A percentile compares a stretch with the other conserved stretches of the same genome.
phyloP scores from a whole-genome alignment of 2,797 vertebrate species.

The Pterois miles region DNA sequence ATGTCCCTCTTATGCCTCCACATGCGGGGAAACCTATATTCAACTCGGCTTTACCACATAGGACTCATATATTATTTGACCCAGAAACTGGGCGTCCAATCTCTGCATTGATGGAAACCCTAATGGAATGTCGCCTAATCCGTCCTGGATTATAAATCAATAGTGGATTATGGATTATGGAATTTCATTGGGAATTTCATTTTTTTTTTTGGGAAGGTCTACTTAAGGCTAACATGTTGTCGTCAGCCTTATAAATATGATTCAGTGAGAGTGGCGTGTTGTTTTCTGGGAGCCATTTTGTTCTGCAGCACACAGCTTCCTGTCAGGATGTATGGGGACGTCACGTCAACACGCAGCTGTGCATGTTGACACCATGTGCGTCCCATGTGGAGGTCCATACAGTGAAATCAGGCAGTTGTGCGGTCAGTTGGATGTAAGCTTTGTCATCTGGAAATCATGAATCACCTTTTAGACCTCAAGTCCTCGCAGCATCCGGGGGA shows the following conservation, averaged over 20 bases:
- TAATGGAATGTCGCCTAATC: slow-evolving; percentile 66
- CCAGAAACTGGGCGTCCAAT: slow-evolving; percentile 62
- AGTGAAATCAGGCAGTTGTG: slow-evolving; percentile 22
- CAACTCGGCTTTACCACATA: slow-evolving; percentile 50
- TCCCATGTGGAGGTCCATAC: slow-evolving; percentile 36
- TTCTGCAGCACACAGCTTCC: slow-evolving; percentile 34
- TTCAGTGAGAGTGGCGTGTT: not conserved
- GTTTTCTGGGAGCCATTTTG: slow-evolving; percentile 49
- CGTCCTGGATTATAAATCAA: slow-evolving; percentile 71
- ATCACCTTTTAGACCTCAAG: slow-evolving; percentile 23
- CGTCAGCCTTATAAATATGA: not conserved
- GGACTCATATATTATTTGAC: slow-evolving; percentile 59
- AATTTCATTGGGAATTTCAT: slow-evolving; percentile 66
- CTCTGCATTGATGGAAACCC: slow-evolving; percentile 42
- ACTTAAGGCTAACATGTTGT: slow-evolving; percentile 27
- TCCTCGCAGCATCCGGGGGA: not conserved
- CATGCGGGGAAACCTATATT: slow-evolving; percentile 52
- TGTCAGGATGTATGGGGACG: slow-evolving; percentile 46
- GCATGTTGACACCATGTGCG: slow-evolving; percentile 43
- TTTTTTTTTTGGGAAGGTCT: slow-evolving; percentile 59
- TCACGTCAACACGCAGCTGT: slow-evolving; percentile 49
- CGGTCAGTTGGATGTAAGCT: slow-evolving; percentile 4
- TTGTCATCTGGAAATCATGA: slow-evolving; percentile 51
- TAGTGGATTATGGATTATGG: slow-evolving; percentile 73
- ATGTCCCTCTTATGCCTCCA: slow-evolving; percentile 37